Evolutionary conservation across 2,888 invertebrate species (phyloP).

Genomic region (Agrilus cyanescens): DNA sequence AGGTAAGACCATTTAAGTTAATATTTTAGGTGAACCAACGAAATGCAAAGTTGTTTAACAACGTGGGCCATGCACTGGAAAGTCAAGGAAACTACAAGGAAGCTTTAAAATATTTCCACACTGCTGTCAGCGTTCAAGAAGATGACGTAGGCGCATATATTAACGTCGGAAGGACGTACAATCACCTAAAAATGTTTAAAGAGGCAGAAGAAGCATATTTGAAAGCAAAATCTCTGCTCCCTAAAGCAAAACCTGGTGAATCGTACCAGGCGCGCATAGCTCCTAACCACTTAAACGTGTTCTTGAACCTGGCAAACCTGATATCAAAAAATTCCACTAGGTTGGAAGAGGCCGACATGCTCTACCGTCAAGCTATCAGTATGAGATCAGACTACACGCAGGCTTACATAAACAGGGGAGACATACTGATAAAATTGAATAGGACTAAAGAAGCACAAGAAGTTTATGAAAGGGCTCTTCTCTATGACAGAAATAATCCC

Average conservation of each 20-base stretch:
- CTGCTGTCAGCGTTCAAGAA: constrained; percentile 84
- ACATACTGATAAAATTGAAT: constrained; percentile 89
- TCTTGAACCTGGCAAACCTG: constrained; percentile 86
- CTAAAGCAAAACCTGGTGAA: constrained; percentile 86
- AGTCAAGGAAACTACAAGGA: constrained; percentile 56
- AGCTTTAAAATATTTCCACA: constrained; percentile 82
- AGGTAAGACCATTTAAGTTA: no score
- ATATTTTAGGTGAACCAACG: constrained; percentile 47
- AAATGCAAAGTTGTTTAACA: constrained; percentile 94
- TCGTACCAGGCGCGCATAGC: constrained; percentile 92
- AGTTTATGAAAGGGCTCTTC: constrained; percentile 83
- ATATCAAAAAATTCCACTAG: constrained; percentile 87
- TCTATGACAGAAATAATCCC: constrained; percentile 87
- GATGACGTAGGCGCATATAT: constrained; percentile 96
- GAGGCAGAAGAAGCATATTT: constrained; percentile 91
- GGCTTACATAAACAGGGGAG: constrained; percentile 94
- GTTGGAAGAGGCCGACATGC: constrained; percentile 85
- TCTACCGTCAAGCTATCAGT: constrained; percentile 90
- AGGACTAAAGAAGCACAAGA: constrained; percentile 89
- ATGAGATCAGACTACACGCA: constrained; percentile 94
- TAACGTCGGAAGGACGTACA: constrained; percentile 91
- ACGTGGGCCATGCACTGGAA: constrained; percentile 93
- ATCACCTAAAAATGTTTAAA: constrained; percentile 74
- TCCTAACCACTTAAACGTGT: constrained; percentile 91
- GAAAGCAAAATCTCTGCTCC: constrained; percentile 76